Conservation (phyloP, 2,113 vertebrate species). For the Dicentrarchus labrax region DNA sequence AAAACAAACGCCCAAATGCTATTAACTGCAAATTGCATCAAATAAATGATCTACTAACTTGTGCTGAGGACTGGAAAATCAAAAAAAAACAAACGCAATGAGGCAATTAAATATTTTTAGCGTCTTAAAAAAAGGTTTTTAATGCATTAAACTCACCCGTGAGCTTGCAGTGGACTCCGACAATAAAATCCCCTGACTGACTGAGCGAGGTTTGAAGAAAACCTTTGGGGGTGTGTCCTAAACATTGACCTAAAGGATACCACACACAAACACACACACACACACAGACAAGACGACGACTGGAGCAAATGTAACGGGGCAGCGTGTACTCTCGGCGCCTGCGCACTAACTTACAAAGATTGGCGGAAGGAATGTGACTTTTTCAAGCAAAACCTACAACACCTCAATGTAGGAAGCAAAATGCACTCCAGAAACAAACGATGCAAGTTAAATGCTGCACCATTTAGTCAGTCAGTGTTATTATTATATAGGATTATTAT, state of each 20-base stretch:
- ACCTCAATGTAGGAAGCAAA: not conserved
- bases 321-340: too few relatives aligned
- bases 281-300: not conserved
- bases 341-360: too few relatives aligned
- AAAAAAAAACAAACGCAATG: not conserved
- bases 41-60: not conserved
- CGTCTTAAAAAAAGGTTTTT: not conserved
- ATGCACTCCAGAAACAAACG: too few relatives aligned
- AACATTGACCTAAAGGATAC: not conserved
- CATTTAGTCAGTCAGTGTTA: not conserved
- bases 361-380: too few relatives aligned
- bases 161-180: not conserved
- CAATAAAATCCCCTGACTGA: not conserved
- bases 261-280: not conserved
- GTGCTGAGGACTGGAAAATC: not conserved
- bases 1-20: not conserved
- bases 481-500: not conserved
- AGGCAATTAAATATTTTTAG: not conserved
- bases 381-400: not conserved
- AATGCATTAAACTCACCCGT: conserved; percentile 51
- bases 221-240: conserved; percentile 54
- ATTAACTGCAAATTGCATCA: not conserved
- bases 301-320: too few relatives aligned
- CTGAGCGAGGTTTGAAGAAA: conserved; percentile 27
- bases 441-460: not conserved